phyloP scores from a whole-genome alignment of 2,113 vertebrate genomes.

The Aldabrachelys gigantea region DNA sequence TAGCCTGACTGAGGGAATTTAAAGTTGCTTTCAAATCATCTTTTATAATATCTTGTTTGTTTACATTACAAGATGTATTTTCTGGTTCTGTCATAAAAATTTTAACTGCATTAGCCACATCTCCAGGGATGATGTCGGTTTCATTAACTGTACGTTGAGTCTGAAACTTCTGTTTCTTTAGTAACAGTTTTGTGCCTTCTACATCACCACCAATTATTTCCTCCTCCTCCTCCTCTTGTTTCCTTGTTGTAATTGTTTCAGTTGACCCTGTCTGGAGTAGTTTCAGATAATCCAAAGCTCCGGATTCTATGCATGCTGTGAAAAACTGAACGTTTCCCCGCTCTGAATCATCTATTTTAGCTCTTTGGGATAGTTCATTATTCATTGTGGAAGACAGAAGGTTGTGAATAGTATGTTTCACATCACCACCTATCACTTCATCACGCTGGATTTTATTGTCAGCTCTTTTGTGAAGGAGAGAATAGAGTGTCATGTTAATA shows the following conservation, averaged over 20 bases:
- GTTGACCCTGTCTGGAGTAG: constrained; percentile 80
- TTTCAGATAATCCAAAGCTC: constrained; percentile 89
- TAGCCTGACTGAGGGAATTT: constrained; percentile 84
- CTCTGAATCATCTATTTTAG: constrained; percentile 84
- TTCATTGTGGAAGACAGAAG: constrained; percentile 80
- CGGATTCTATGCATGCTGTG: constrained; percentile 93
- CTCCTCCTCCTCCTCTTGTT: constrained; percentile 76
- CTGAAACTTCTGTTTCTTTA: constrained; percentile 78
- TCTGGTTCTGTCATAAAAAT: constrained; percentile 86
- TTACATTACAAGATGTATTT: constrained; percentile 64
- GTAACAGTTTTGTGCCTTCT: constrained; percentile 84
- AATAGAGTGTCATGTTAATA: constrained; percentile 91
- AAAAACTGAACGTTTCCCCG: constrained; percentile 92
- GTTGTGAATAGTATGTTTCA: constrained; percentile 83
- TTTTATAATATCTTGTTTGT: constrained; percentile 86
- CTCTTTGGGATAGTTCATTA: constrained; percentile 73
- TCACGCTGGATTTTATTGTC: constrained; percentile 75
- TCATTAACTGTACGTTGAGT: constrained; percentile 85
- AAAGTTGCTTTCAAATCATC: constrained; percentile 87
- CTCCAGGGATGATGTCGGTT: constrained; percentile 88
- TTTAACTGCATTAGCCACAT: constrained; percentile 86
- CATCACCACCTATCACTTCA: constrained; percentile 85
- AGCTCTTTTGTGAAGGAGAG: constrained; percentile 87
- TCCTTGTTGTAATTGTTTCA: constrained; percentile 65
- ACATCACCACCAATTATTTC: constrained; percentile 87